Percentiles rank a stretch among this genome's conserved stretches.
Conservation (phyloP, 2,113 vertebrate genomes). For the Eidolon helvum region DNA sequence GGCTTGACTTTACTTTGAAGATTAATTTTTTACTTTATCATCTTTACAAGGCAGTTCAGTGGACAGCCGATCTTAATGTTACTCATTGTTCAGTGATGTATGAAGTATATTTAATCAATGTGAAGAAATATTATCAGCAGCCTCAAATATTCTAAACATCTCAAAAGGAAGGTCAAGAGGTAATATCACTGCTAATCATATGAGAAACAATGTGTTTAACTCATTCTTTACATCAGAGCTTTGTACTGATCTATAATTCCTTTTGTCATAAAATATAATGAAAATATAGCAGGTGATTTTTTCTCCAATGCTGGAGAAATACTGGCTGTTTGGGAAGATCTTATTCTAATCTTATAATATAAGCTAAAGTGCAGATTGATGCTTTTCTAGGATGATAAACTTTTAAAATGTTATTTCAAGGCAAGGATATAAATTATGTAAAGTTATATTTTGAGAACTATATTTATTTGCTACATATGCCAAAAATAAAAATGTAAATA, state of each 20-base stretch:
- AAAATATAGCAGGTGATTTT: slow-evolving; percentile 6
- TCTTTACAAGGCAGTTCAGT: slow-evolving; percentile 85
- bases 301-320: slow-evolving; percentile 1
- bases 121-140: slow-evolving; percentile 85
- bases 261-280: slow-evolving; percentile 65
- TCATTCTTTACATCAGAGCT: slow-evolving; percentile 77
- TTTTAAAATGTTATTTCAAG: slow-evolving; percentile 14
- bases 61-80: slow-evolving; percentile 83
- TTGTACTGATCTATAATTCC: slow-evolving; percentile 46
- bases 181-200: slow-evolving; percentile 80
- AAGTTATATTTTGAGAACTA: not conserved
- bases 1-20: slow-evolving; percentile 90
- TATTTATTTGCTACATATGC: not conserved
- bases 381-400: not conserved
- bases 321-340: not conserved
- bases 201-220: slow-evolving; percentile 82
- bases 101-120: slow-evolving; percentile 88
- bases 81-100: slow-evolving; percentile 86
- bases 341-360: not conserved
- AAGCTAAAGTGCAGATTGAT: not conserved
- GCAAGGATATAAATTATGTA: not conserved
- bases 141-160: slow-evolving; percentile 82
- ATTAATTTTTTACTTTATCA: slow-evolving; percentile 89
- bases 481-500: not conserved
- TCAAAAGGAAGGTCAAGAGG: slow-evolving; percentile 84